Conservation (phyloP, 2,888 invertebrate genomes). For the Cynaeus angustus region DNA sequence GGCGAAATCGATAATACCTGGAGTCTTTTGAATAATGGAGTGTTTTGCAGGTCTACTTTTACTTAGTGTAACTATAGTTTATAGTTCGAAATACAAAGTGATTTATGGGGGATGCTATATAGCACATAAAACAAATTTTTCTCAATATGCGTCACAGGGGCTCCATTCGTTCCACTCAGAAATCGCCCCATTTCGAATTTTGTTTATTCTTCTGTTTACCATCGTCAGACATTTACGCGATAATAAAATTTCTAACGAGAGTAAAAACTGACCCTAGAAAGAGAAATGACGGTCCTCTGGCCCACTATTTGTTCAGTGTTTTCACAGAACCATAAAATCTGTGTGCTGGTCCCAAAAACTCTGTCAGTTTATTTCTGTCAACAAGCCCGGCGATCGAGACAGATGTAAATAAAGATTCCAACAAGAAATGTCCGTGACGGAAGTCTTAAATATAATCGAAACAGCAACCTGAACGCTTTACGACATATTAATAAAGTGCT, state of each 20-base stretch:
- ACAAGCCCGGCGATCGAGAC: conserved; percentile 38
- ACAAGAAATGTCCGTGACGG: conserved; percentile 38
- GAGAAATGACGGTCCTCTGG: conserved; percentile 3
- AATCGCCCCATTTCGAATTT: background rate
- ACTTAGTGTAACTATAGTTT: background rate
- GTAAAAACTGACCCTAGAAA: background rate
- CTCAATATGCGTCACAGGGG: background rate
- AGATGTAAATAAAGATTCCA: conserved; percentile 44
- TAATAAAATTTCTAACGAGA: background rate
- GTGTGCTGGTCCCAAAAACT: conserved; percentile 41
- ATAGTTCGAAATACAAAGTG: background rate
- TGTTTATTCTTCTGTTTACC: background rate
- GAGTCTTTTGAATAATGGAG: background rate
- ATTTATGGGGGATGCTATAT: background rate
- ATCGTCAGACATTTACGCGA: background rate
- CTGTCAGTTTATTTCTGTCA: conserved; percentile 47
- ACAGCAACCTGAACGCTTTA: conserved; percentile 33
- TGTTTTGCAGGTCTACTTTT: background rate
- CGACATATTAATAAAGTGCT: conserved; percentile 45
- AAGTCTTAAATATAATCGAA: conserved; percentile 43
- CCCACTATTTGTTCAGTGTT: conserved; percentile 46
- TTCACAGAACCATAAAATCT: conserved; percentile 48
- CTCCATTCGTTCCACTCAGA: background rate
- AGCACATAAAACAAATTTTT: background rate
- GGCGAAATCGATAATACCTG: background rate